Evolutionary conservation across 1,140 invertebrate species (phyloP).

Genomic region (Hypsibius dujardini): DNA sequence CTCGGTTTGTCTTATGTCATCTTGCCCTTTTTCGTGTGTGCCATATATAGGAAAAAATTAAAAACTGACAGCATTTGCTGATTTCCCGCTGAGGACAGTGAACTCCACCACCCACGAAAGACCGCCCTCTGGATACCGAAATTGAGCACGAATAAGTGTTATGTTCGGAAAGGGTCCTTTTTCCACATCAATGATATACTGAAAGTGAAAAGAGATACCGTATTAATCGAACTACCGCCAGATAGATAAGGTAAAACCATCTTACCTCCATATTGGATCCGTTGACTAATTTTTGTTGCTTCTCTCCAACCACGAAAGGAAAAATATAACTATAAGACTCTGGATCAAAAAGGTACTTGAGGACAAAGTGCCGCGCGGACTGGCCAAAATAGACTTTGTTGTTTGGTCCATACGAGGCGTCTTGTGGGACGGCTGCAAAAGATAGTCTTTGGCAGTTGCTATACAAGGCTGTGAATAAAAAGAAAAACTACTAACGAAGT

Average conservation of each 20-base stretch:
- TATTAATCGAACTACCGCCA: background rate
- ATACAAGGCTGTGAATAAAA: background rate
- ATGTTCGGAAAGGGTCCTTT: background rate
- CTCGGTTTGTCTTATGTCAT: no score
- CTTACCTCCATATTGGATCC: background rate
- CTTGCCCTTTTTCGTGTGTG: no score
- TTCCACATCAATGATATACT: slow-evolving; percentile 6
- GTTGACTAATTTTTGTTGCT: background rate
- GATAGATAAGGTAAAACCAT: background rate
- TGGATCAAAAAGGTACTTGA: background rate
- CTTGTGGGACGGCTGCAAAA: background rate
- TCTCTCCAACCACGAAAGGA: slow-evolving; percentile 1
- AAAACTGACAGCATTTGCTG: no score
- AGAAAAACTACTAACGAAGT: slow-evolving; percentile 13
- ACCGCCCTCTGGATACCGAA: background rate
- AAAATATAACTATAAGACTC: background rate
- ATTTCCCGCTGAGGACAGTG: no score
- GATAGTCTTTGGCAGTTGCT: no score
- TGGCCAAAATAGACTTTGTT: slow-evolving; percentile 1
- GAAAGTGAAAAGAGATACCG: background rate
- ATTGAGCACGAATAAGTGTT: background rate
- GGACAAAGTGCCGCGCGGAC: background rate
- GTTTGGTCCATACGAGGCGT: background rate
- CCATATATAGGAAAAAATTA: no score
- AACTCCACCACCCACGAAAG: background rate